Conservation (phyloP, 2,797 vertebrate species). For the Tenualosa thibaudeaui region DNA sequence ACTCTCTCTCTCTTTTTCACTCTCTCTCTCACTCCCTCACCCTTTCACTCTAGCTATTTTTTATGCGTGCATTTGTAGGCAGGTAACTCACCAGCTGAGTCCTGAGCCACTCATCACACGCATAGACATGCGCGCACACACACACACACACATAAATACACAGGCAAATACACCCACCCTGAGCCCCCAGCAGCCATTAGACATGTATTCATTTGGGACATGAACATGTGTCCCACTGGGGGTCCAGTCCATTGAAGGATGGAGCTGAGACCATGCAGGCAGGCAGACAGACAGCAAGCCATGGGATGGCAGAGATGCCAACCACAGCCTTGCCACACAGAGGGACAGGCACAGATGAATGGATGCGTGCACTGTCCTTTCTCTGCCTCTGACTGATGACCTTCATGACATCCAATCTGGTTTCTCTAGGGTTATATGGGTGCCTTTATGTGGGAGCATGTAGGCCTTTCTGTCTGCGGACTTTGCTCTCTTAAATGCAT, state of each 20-base stretch:
- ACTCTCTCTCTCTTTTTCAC: slow-evolving; percentile 30
- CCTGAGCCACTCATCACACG: neutral
- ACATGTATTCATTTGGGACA: neutral
- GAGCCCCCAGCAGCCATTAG: neutral
- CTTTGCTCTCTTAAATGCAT: neutral
- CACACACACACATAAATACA: neutral
- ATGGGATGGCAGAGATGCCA: neutral
- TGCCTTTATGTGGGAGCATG: neutral
- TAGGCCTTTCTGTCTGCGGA: neutral
- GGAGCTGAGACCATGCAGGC: neutral
- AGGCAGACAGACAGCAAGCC: neutral
- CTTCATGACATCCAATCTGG: neutral
- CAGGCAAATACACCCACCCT: neutral
- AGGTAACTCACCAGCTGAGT: neutral
- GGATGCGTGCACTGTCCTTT: neutral
- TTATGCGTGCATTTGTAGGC: neutral
- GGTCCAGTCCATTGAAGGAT: neutral
- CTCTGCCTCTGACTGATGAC: neutral
- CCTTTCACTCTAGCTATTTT: too few species aligned
- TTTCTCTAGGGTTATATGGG: neutral
- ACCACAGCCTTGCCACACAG: neutral
- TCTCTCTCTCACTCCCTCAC: too few species aligned
- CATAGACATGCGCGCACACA: neutral
- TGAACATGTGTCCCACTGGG: neutral
- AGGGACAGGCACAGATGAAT: neutral